Conservation (phyloP, 2,888 invertebrate genomes). For the Leucophenga montana region DNA sequence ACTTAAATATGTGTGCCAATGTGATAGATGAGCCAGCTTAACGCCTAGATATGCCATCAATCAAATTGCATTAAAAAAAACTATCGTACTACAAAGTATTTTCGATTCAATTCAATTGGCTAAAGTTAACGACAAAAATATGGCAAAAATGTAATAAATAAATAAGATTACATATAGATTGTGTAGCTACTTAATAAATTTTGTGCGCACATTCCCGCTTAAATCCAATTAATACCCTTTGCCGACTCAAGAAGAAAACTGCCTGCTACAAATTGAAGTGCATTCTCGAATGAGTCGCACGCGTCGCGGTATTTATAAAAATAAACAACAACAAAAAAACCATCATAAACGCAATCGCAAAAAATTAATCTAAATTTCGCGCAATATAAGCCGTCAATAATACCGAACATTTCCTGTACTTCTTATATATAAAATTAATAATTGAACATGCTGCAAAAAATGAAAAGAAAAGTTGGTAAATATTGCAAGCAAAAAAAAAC, state of each 20-base stretch:
- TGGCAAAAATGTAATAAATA: neutral
- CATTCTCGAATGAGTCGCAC: too few species aligned
- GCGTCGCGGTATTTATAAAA: too few species aligned
- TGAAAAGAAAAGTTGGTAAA: conserved; percentile 13
- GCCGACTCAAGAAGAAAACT: too few species aligned
- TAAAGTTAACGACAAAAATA: neutral
- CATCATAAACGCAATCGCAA: neutral
- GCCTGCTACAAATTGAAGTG: too few species aligned
- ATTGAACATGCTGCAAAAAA: neutral
- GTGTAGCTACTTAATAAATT: too few species aligned
- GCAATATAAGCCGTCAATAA: conserved; percentile 28
- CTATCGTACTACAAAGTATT: neutral
- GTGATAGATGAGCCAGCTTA: neutral
- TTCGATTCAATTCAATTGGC: neutral
- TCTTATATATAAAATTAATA: too few species aligned
- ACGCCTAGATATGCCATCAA: conserved; percentile 6
- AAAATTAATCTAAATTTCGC: neutral
- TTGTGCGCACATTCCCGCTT: too few species aligned
- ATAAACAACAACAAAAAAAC: neutral
- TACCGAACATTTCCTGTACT: too few species aligned
- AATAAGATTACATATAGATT: neutral
- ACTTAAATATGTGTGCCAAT: too few species aligned
- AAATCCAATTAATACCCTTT: too few species aligned
- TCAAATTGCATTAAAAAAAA: neutral
- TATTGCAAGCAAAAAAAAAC: conserved; percentile 1